phyloP scores from a whole-genome alignment of 2,888 invertebrate species.

The Caenorhabditis sp. region DNA sequence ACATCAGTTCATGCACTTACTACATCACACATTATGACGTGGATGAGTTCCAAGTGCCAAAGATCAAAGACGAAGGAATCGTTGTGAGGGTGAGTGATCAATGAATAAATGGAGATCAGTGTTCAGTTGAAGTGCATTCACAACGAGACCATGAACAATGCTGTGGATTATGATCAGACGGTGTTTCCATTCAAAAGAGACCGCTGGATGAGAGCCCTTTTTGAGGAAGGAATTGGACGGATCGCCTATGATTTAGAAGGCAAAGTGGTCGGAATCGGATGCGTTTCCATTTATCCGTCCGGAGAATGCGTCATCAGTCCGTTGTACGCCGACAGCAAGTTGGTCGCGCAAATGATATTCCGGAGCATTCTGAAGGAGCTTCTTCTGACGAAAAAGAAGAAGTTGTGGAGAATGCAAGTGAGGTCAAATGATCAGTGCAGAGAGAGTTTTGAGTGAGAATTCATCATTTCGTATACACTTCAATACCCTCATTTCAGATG shows the following conservation, averaged over 20 bases:
- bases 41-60: conserved; percentile 19
- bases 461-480: neutral
- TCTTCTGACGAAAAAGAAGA: neutral
- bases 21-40: conserved; percentile 35
- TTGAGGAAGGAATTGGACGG: conserved; percentile 24
- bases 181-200: conserved; percentile 31
- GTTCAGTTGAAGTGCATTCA: conserved; percentile 19
- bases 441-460: conserved; percentile 21
- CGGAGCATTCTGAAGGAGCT: conserved; percentile 24
- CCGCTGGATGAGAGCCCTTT: conserved; percentile 25
- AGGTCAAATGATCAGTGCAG: conserved; percentile 44
- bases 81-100: conserved; percentile 21
- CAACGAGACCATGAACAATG: conserved; percentile 14
- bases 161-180: conserved; percentile 21
- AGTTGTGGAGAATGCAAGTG: conserved; percentile 37
- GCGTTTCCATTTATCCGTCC: conserved; percentile 27
- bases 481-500: conserved; percentile 14
- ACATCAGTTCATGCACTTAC: conserved; percentile 25
- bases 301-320: conserved; percentile 39
- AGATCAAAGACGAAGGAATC: neutral
- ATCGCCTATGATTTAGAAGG: conserved; percentile 28
- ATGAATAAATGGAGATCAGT: conserved; percentile 3
- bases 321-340: conserved; percentile 19
- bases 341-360: conserved; percentile 17
- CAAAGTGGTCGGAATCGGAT: conserved; percentile 21